These are phyloP conservation scores for Lumbricus terrestris DNA, from an alignment of 2,888 invertebrate genomes.

Conservation along the genomic window DNA sequence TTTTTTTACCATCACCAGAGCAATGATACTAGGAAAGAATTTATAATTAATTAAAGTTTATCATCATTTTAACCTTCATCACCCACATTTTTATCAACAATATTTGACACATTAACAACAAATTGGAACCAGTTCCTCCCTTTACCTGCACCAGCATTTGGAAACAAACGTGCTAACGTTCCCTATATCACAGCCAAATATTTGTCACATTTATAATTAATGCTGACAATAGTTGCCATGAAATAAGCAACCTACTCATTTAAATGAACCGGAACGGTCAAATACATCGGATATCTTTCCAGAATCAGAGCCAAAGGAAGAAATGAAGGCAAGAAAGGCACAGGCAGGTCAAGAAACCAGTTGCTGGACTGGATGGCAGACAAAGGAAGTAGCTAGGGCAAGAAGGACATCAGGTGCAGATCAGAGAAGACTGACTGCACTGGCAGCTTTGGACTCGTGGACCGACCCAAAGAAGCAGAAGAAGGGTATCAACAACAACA, in stretches of 20 bases:
- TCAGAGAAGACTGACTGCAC: too few species aligned
- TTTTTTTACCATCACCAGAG: background rate
- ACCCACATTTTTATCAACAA: conserved; percentile 3
- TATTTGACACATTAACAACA: background rate
- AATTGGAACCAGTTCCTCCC: background rate
- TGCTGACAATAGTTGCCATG: background rate
- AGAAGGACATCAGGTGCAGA: too few species aligned
- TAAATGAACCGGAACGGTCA: too few species aligned
- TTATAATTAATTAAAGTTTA: background rate
- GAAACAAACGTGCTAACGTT: background rate
- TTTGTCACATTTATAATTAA: background rate
- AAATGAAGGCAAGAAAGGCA: too few species aligned
- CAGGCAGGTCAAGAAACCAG: too few species aligned
- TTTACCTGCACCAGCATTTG: background rate
- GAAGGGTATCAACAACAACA: background rate
- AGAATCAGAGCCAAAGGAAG: too few species aligned
- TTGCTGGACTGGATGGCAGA: too few species aligned
- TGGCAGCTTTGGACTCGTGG: too few species aligned
- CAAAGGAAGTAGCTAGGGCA: too few species aligned
- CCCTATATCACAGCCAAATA: background rate
- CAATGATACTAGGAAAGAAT: background rate
- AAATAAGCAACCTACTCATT: background rate
- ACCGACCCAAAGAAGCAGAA: too few species aligned
- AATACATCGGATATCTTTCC: too few species aligned
- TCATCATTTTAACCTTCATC: background rate